Evolutionary conservation across 1,140 invertebrate species (phyloP), one percentile per base, ranked within the genome.

Genomic region (Scaptomyza montana): DNA sequence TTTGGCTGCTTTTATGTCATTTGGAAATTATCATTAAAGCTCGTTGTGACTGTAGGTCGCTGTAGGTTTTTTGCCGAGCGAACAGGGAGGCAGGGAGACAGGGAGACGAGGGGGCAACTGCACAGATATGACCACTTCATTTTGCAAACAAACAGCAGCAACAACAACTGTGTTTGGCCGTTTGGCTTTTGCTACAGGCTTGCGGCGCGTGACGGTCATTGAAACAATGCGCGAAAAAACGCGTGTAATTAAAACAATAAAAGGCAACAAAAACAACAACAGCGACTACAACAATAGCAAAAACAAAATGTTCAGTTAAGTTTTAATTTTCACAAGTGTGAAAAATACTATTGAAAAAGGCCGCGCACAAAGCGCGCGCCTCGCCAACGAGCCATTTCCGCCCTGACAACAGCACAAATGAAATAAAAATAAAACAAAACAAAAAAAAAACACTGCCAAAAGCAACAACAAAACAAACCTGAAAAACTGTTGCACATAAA

Each of bases 251-350:
- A 86, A 87, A 86, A 89, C 82, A 86, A 87, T 87, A 86, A 86
- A 81, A 89, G 54, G 64, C 70, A 67, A 28, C 81, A 80, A 61
- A 68, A 68, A 73, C 54, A 74, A 60, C 45, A 56, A 55, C 61
- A 76, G 59, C 47, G 50, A 39, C 21, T 33, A 74, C n/a, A 21
- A 68, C 41, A 51, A 59, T 28, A 47, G 50, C 63, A 73, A 51
- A 33, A 79, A 54, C 55, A 86, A 80, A 86, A 75, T 81, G 81
- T 87, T 77, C 78, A 82, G 82, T 86, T 86, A 82, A 86, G 82
- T 86, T 86, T 86, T 86, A 87, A 87, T 86, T 87, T 82, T 79
- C 82, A 86, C 78, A 86, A 86, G 82, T 87, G 82, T 86, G 84
- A 86, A 86, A 82, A 87, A 87, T 78, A 81, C 81, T 87, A 78